Evolutionary conservation across 2,888 invertebrate species (phyloP).

Genomic region (Ditylenchus weischeri): DNA sequence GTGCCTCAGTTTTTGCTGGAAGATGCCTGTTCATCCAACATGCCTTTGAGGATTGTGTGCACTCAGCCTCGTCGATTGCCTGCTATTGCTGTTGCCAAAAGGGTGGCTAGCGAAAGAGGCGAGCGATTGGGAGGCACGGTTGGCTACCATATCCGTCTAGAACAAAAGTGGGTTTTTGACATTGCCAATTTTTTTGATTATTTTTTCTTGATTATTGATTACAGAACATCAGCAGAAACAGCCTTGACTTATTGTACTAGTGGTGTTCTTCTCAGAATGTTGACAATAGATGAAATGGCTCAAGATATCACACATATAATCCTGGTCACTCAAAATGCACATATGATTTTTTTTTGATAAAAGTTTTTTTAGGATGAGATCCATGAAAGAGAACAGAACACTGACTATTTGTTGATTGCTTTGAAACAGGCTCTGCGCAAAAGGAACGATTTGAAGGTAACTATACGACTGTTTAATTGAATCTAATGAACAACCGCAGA

Average conservation of each 20-base stretch:
- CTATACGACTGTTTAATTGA: neutral
- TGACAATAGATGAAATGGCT: conserved; percentile 75
- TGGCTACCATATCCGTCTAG: conserved; percentile 86
- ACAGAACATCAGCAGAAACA: conserved; percentile 73
- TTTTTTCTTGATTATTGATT: too few species aligned
- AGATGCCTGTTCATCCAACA: conserved; percentile 66
- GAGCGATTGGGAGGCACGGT: conserved; percentile 77
- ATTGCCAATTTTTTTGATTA: neutral
- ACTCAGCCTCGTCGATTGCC: conserved; percentile 86
- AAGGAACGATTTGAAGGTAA: conserved; percentile 47
- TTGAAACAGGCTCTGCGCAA: conserved; percentile 61
- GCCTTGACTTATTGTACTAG: conserved; percentile 86
- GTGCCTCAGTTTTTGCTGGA: conserved; percentile 88
- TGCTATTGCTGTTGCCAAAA: conserved; percentile 81
- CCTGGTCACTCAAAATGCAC: conserved; percentile 41
- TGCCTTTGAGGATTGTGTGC: conserved; percentile 79
- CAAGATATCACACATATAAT: conserved; percentile 74
- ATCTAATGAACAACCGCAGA: too few species aligned
- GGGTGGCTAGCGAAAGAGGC: conserved; percentile 83
- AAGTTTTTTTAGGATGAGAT: conserved; percentile 76
- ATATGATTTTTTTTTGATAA: neutral
- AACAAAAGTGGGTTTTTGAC: conserved; percentile 68
- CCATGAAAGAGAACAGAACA: conserved; percentile 87
- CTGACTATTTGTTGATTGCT: conserved; percentile 85
- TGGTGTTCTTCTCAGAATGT: conserved; percentile 79